These are phyloP conservation scores for Carassius gibelio DNA, from an alignment of 2,113 vertebrate species.

Conservation along the genomic window DNA sequence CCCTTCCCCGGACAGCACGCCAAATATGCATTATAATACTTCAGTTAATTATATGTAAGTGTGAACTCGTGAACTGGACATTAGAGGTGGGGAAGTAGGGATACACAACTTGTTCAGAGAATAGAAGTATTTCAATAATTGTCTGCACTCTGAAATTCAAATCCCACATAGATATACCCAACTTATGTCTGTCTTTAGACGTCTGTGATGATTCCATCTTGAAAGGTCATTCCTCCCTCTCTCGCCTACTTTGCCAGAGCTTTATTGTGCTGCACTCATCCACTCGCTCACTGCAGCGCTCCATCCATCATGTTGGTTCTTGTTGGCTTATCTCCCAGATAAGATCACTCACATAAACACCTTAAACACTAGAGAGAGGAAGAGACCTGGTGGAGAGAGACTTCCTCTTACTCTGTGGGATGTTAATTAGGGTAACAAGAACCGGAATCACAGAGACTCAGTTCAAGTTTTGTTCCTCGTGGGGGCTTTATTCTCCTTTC, in stretches of 20 bases:
- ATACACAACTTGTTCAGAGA: background rate
- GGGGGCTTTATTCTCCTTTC: background rate
- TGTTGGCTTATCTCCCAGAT: constrained; percentile 56
- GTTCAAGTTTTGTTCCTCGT: background rate
- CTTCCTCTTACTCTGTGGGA: constrained; percentile 16
- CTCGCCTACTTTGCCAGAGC: constrained; percentile 53
- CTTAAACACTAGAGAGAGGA: constrained; percentile 45
- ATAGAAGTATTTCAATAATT: background rate
- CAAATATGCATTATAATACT: too few species aligned
- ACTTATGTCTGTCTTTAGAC: background rate
- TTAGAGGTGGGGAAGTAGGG: background rate
- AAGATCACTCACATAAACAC: constrained; percentile 51
- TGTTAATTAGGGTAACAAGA: constrained; percentile 20
- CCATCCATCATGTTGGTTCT: constrained; percentile 58
- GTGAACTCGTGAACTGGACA: background rate
- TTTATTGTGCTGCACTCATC: constrained; percentile 35
- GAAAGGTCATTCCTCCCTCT: constrained; percentile 39
- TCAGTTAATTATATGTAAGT: too few species aligned
- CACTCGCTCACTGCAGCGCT: constrained; percentile 51
- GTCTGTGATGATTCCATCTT: constrained; percentile 3
- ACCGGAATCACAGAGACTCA: background rate
- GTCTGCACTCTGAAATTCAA: background rate
- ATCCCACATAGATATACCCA: background rate
- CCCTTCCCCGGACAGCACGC: too few species aligned
- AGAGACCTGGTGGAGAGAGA: background rate